These are phyloP conservation scores for Meriones psammophilus DNA, from an alignment of 2,797 vertebrate species.

Conservation along the genomic window DNA sequence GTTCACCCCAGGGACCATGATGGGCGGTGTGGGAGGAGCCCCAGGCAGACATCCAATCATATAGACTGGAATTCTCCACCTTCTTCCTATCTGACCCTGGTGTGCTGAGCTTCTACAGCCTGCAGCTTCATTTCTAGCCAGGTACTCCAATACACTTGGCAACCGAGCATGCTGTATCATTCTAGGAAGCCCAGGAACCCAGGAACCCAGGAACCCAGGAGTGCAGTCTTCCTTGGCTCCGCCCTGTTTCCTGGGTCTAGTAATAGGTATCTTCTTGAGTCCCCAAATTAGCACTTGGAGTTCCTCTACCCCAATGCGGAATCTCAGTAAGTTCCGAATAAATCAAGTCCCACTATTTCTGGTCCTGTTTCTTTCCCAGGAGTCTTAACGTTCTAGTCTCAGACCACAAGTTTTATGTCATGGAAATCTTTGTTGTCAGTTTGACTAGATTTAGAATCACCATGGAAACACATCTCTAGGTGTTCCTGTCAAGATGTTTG, in stretches of 20 bases:
- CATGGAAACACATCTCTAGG: neutral
- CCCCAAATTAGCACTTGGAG: neutral
- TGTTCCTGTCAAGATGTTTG: neutral
- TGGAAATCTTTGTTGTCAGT: neutral
- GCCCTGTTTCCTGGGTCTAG: neutral
- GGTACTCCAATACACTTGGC: neutral
- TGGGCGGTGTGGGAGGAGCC: neutral
- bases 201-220: neutral
- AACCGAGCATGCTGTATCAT: neutral
- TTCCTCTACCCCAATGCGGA: rapidly evolving
- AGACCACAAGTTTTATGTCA: neutral
- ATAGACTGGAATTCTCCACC: neutral
- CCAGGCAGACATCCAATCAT: neutral
- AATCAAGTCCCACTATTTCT: neutral
- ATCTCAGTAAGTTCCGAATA: neutral
- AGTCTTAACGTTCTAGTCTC: neutral
- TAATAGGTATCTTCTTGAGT: neutral
- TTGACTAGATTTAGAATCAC: neutral
- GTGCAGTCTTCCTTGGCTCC: neutral
- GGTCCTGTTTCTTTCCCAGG: neutral
- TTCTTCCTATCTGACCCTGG: neutral
- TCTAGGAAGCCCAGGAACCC: neutral
- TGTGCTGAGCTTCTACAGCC: neutral
- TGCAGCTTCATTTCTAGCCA: neutral
- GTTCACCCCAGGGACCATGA: neutral